Base-by-base conservation (phyloP, 2,113 vertebrate species). In the Nannobrachium achirus region DNA sequence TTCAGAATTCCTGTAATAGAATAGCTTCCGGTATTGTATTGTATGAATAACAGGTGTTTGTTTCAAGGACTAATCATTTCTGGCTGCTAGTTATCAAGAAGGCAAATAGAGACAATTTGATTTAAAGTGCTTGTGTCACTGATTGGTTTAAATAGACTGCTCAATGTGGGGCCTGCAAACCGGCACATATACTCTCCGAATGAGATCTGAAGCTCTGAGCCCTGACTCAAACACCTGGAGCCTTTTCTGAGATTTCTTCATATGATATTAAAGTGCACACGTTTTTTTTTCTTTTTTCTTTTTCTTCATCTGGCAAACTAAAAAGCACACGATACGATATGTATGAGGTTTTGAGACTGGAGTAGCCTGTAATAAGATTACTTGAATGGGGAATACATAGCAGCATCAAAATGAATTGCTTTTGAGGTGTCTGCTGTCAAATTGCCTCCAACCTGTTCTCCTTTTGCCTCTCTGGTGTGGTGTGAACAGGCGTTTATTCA, bases 401-500 rank as follows among this genome's bases (percentile, higher is more conserved):
- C 19, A 16, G 38, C 56, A 40, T 64, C 14, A 55, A 57, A 59
- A 71, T 63, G 2, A 42, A 67, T 56, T 41, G 0, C 46, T 3
- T 61, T 46, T 59, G 13, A 50, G 68, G 73, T 14, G 45, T 56
- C 13, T 7, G 46, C 15, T 16, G 19, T 45, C 44, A 69, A 62
- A 68, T 46, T 63, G 13, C 56, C 56, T 73, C 7, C 33, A 65
- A 41, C 45, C 33, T 45, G 42, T 44, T 60, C 20, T 48, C 42
- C 16, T 49, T 67, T 49, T 14, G 25, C 14, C 20, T 58, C 18
- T 56, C 33, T 1, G 9, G 15, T 49, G 20, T 1, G 9, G 15
- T 49, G 20, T 50, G 42, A 73, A 73, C 18, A 51, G 55, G 58
- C 44, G 25, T 75, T 84, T 45, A 64, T 52, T 63, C 25, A 69